Percentiles rank a stretch among this genome's conserved stretches.
Conservation (phyloP, 1,140 invertebrate species). For the Achatina immaculata region DNA sequence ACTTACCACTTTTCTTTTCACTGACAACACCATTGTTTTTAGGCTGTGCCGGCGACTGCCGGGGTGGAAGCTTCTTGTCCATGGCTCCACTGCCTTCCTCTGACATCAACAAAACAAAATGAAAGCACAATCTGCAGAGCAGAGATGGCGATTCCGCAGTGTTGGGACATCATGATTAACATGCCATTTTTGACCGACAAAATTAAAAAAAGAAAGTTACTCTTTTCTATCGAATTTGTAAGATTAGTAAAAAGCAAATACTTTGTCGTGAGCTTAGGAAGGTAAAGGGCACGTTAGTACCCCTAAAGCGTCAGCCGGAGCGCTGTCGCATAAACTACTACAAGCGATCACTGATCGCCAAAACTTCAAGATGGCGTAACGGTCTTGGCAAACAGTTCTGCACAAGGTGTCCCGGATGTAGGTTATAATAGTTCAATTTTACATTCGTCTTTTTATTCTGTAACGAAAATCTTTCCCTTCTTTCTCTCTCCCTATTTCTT, state of each 20-base stretch:
- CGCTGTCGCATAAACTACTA: background rate
- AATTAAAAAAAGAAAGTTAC: conserved; percentile 2
- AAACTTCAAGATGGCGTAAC: conserved; percentile 27
- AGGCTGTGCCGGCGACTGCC: conserved; percentile 76
- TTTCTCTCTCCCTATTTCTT: too few relatives aligned
- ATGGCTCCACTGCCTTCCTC: conserved; percentile 74
- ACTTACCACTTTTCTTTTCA: conserved; percentile 80
- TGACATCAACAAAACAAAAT: conserved; percentile 65
- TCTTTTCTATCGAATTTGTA: conserved; percentile 1
- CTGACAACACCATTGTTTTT: conserved; percentile 77
- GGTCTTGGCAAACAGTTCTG: background rate
- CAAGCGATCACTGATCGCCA: conserved; percentile 27
- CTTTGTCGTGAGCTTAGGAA: background rate
- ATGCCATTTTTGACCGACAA: conserved; percentile 28
- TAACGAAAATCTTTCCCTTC: too few relatives aligned
- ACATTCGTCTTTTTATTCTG: too few relatives aligned
- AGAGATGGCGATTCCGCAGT: conserved; percentile 31
- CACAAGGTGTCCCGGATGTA: conserved; percentile 3
- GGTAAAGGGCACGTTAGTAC: conserved; percentile 1
- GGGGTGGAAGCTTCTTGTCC: conserved; percentile 79
- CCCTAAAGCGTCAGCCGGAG: conserved; percentile 15
- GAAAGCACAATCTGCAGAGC: conserved; percentile 43
- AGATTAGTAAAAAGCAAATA: background rate
- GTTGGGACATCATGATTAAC: conserved; percentile 27
- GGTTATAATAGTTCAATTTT: too few relatives aligned